These are phyloP conservation scores for Vanessa atalanta DNA, from an alignment of 1,140 invertebrate species.

Conservation along the genomic window DNA sequence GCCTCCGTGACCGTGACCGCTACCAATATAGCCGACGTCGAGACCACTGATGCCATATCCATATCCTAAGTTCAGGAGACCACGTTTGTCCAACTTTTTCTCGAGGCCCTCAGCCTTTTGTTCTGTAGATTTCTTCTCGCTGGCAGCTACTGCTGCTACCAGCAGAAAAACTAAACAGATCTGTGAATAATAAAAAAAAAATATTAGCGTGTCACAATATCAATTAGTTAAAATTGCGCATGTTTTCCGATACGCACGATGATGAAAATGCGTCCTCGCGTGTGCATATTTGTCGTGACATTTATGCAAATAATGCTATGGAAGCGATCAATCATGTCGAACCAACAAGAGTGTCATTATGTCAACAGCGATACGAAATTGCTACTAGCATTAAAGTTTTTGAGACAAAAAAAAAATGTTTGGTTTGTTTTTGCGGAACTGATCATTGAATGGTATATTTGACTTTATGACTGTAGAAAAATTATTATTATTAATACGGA, in stretches of 20 bases:
- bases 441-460: too few species aligned
- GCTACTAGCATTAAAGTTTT: not conserved
- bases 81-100: conserved; percentile 83
- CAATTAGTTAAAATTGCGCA: not conserved
- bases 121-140: conserved; percentile 83
- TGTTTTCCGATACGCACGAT: too few species aligned
- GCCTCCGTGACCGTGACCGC: conserved; percentile 82
- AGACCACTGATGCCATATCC: conserved; percentile 82
- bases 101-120: conserved; percentile 82
- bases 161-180: conserved; percentile 86
- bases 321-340: not conserved
- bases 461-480: too few species aligned
- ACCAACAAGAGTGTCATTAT: not conserved
- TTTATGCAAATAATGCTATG: not conserved
- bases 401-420: not conserved
- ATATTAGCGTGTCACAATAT: not conserved
- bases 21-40: conserved; percentile 85
- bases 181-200: conserved; percentile 77
- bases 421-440: not conserved
- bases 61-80: conserved; percentile 82
- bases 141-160: conserved; percentile 84
- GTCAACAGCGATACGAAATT: not conserved
- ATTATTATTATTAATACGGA: too few species aligned
- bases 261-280: not conserved
- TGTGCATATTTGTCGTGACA: not conserved